These are phyloP conservation scores for Drosophila mercatorum DNA, from an alignment of 2,888 invertebrate species.

Conservation along the genomic window DNA sequence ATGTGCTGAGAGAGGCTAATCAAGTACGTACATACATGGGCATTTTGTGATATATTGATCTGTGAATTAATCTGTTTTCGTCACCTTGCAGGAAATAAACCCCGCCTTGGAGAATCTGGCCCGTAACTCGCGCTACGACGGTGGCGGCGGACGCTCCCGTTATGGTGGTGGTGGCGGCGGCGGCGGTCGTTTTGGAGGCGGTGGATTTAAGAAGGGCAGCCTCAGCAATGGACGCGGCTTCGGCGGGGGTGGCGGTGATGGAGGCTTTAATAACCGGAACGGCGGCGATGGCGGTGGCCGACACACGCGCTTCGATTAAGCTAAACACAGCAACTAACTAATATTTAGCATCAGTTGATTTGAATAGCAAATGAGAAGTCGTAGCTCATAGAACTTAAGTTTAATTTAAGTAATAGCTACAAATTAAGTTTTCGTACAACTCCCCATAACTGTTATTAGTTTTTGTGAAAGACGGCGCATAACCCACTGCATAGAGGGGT, in stretches of 20 bases:
- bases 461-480: slow-evolving; percentile 11
- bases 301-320: slow-evolving; percentile 83
- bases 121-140: slow-evolving; percentile 87
- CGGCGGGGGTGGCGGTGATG: slow-evolving; percentile 63
- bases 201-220: slow-evolving; percentile 66
- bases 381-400: slow-evolving; percentile 53
- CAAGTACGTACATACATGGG: slow-evolving; percentile 86
- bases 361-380: slow-evolving; percentile 74
- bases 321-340: slow-evolving; percentile 44
- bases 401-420: slow-evolving; percentile 70
- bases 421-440: slow-evolving; percentile 76
- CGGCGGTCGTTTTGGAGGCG: slow-evolving; percentile 66
- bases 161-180: slow-evolving; percentile 85
- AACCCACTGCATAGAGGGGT: slow-evolving; percentile 27
- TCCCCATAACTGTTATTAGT: slow-evolving; percentile 37
- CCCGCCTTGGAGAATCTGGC: slow-evolving; percentile 94
- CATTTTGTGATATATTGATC: no score
- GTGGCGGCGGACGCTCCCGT: slow-evolving; percentile 86
- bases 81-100: slow-evolving; percentile 88
- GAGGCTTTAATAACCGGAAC: slow-evolving; percentile 55
- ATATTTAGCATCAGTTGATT: slow-evolving; percentile 68
- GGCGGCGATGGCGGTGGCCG: slow-evolving; percentile 60
- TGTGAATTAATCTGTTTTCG: background rate
- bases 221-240: slow-evolving; percentile 72
- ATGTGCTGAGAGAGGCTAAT: slow-evolving; percentile 95